Conservation (phyloP, 2,888 invertebrate genomes). For the Myopa testacea region DNA sequence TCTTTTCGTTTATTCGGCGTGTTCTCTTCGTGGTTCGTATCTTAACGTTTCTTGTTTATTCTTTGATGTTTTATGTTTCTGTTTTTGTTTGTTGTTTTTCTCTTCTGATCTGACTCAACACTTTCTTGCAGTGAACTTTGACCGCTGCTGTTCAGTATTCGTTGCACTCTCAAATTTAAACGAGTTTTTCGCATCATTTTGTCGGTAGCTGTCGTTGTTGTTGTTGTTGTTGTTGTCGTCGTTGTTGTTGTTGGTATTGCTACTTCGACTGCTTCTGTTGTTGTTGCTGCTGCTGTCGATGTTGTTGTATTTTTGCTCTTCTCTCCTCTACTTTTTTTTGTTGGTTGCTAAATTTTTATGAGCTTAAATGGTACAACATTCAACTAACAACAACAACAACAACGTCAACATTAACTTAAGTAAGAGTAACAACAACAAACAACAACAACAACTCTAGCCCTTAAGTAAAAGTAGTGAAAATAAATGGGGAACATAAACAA, state of each 20-base stretch:
- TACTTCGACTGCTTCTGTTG: not conserved
- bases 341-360: constrained; percentile 38
- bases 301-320: not conserved
- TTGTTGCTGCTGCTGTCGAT: not conserved
- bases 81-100: not conserved
- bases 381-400: not conserved
- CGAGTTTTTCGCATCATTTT: constrained; percentile 27
- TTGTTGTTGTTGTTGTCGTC: not conserved
- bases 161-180: constrained; percentile 25
- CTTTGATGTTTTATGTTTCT: not conserved
- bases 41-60: not conserved
- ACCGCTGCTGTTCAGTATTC: constrained; percentile 23
- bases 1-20: no score
- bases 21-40: not conserved
- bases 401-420: not conserved
- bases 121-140: constrained; percentile 12
- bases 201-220: not conserved
- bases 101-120: not conserved
- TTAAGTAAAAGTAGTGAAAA: constrained; percentile 17
- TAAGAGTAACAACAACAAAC: not conserved
- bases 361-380: constrained; percentile 36
- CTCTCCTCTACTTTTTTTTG: not conserved
- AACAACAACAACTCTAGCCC: not conserved
- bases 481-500: constrained; percentile 26
- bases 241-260: constrained; percentile 6